These are phyloP conservation scores for Oncorhynchus keta DNA, from an alignment of 2,113 vertebrate genomes.

Conservation along the genomic window DNA sequence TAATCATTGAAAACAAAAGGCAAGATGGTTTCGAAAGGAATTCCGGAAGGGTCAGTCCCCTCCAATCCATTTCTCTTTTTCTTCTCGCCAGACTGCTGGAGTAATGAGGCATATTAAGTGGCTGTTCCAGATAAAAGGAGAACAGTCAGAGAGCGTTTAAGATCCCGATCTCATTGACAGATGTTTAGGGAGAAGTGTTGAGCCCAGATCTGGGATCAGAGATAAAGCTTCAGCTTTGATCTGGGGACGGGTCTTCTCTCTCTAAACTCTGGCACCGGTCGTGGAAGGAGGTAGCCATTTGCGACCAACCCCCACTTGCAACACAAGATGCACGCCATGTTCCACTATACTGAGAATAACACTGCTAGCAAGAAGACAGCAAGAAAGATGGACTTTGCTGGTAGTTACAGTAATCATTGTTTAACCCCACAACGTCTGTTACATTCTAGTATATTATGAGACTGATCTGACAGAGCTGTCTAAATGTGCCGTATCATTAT, in stretches of 20 bases:
- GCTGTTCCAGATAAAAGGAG: conserved; percentile 49
- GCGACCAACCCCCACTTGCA: not conserved
- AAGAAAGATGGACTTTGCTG: not conserved
- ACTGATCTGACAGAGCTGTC: not conserved
- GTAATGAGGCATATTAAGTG: conserved; percentile 62
- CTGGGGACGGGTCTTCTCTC: not conserved
- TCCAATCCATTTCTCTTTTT: conserved; percentile 3
- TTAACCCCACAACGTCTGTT: not conserved
- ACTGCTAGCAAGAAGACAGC: not conserved
- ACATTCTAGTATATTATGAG: not conserved
- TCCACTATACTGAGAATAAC: not conserved
- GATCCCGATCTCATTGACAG: conserved; percentile 44
- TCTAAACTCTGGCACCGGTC: not conserved
- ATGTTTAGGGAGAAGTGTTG: conserved; percentile 15
- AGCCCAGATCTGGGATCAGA: conserved; percentile 34
- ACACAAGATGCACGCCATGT: not conserved
- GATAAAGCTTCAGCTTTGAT: conserved; percentile 31
- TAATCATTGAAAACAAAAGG: not conserved
- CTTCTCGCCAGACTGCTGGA: conserved; percentile 30
- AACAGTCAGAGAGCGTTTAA: conserved; percentile 45
- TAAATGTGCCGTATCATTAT: not conserved
- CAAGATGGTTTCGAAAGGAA: not conserved
- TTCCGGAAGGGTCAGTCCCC: not conserved
- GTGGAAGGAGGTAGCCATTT: not conserved
- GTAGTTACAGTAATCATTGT: not conserved